phyloP scores from a whole-genome alignment of 2,113 vertebrate species.

The Pachycephala philippinensis region DNA sequence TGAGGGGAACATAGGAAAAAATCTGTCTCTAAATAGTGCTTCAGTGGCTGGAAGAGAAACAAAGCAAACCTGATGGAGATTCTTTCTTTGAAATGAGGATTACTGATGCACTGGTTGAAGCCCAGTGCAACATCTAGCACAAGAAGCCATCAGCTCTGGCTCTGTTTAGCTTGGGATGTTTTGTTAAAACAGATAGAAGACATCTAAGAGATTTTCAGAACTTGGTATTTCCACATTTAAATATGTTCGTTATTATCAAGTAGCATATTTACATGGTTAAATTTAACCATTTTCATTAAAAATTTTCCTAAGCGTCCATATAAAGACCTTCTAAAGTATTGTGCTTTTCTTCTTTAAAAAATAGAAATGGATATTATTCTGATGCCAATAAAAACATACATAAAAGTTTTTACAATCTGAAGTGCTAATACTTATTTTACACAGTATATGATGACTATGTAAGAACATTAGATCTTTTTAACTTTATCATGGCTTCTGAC shows the following conservation, averaged over 20 bases:
- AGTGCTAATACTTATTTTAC: not conserved
- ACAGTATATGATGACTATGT: not conserved
- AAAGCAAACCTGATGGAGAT: not conserved
- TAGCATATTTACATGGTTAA: not conserved
- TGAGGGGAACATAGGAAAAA: not conserved
- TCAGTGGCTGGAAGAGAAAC: not conserved
- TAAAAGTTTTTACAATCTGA: not conserved
- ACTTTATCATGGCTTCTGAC: not conserved
- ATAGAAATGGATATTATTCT: not conserved
- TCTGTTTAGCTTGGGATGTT: not conserved
- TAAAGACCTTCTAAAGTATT: not conserved
- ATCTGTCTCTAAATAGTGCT: not conserved
- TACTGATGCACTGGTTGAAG: not conserved
- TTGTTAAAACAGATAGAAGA: not conserved
- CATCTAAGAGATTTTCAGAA: not conserved
- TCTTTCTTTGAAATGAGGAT: not conserved
- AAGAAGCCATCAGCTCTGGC: not conserved
- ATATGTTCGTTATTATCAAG: not conserved
- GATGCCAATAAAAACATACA: not conserved
- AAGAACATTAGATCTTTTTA: not conserved
- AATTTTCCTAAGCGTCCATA: not conserved
- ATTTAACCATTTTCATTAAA: not conserved
- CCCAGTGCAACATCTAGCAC: not conserved
- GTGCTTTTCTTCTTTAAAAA: not conserved
- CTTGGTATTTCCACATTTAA: not conserved